A percentile compares a stretch with the other conserved stretches of the same genome.
These are phyloP conservation scores for Actinia equina DNA, from an alignment of 64 coral and sea anemone genomes.

Conservation along the genomic window DNA sequence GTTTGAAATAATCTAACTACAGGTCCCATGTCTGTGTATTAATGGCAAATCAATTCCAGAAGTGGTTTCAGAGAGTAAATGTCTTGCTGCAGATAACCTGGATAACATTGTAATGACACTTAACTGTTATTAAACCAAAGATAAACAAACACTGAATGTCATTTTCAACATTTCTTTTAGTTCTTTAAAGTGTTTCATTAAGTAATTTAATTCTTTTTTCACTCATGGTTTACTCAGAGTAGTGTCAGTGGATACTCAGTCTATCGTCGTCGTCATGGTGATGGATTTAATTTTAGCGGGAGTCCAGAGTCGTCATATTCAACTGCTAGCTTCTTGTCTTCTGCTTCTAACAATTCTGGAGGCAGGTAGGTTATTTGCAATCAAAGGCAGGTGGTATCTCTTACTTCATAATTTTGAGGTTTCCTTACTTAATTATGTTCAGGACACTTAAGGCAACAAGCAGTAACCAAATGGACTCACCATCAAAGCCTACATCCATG, in stretches of 20 bases:
- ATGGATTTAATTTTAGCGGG: constrained; percentile 49
- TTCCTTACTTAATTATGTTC: neutral
- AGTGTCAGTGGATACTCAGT: constrained; percentile 75
- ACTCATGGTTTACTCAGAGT: constrained; percentile 46
- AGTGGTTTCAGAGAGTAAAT: constrained; percentile 8
- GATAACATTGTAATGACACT: constrained; percentile 89
- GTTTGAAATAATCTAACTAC: constrained; percentile 10
- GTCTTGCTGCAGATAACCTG: constrained; percentile 39
- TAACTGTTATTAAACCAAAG: neutral
- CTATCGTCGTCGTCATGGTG: constrained; percentile 4
- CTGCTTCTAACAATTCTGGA: constrained; percentile 69
- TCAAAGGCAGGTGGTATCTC: neutral
- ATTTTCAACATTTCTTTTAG: neutral
- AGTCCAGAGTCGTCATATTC: constrained; percentile 89
- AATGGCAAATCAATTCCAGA: constrained; percentile 80
- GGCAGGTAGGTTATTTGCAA: constrained; percentile 36
- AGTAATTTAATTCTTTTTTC: neutral
- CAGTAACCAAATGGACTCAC: neutral
- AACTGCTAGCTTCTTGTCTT: constrained; percentile 58
- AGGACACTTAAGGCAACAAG: constrained; percentile 53
- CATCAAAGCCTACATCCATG: constrained; percentile 7
- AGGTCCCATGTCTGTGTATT: constrained; percentile 87
- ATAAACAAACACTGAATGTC: neutral
- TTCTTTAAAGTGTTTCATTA: neutral
- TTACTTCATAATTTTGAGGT: neutral